Conservation (phyloP, 2,888 invertebrate species). For the Rhingia rostrata region DNA sequence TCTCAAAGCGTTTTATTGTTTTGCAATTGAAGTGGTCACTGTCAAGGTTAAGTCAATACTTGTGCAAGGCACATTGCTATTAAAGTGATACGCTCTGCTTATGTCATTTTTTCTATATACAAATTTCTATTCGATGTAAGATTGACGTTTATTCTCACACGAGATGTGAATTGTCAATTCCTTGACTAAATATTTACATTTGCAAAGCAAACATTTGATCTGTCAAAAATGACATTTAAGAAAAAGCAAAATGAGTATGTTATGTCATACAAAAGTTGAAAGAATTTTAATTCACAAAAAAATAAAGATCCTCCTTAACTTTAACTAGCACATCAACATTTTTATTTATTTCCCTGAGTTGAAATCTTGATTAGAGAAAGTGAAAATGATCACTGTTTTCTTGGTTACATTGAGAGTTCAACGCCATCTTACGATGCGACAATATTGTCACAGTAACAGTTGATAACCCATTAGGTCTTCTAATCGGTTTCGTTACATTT, state of each 20-base stretch:
- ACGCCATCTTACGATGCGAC: background rate
- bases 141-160: background rate
- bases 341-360: constrained; percentile 8
- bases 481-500: constrained; percentile 42
- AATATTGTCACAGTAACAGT: background rate
- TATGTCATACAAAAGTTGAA: background rate
- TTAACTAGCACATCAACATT: constrained; percentile 5
- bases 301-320: background rate
- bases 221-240: background rate
- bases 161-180: constrained; percentile 6
- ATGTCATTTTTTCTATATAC: constrained; percentile 14
- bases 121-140: background rate
- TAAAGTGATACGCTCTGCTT: background rate
- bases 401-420: constrained; percentile 14
- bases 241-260: background rate
- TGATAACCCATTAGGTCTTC: constrained; percentile 17
- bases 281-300: background rate
- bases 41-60: constrained; percentile 44
- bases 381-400: constrained; percentile 38
- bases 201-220: background rate
- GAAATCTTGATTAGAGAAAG: constrained; percentile 17
- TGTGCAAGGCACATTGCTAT: constrained; percentile 1
- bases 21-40: constrained; percentile 46
- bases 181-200: background rate
- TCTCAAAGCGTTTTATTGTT: constrained; percentile 14